phyloP scores from a whole-genome alignment of 2,888 invertebrate genomes.

The Andrena chrysosceles region DNA sequence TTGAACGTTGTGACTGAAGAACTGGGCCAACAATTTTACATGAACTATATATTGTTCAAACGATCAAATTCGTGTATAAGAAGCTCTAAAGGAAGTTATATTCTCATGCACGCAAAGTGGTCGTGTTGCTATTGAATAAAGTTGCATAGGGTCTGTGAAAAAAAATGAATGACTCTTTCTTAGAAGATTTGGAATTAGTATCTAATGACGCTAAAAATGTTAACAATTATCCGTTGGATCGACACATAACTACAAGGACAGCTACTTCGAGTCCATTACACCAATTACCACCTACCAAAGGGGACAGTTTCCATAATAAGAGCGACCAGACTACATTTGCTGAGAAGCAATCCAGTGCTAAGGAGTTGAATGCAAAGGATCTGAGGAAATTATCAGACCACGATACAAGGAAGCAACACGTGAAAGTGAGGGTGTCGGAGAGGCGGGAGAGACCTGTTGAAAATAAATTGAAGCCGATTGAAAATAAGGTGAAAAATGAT shows the following conservation, averaged over 20 bases:
- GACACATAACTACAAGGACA: slow-evolving; percentile 78
- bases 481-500: slow-evolving; percentile 57
- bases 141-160: background rate
- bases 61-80: background rate
- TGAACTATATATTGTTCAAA: background rate
- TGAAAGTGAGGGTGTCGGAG: slow-evolving; percentile 50
- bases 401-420: slow-evolving; percentile 52
- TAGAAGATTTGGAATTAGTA: slow-evolving; percentile 78
- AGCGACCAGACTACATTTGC: background rate
- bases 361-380: slow-evolving; percentile 31
- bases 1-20: background rate
- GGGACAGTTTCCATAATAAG: slow-evolving; percentile 33
- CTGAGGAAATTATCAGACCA: slow-evolving; percentile 51
- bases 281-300: slow-evolving; percentile 10
- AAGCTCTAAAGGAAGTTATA: background rate
- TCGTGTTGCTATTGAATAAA: background rate
- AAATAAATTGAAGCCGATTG: slow-evolving; percentile 56
- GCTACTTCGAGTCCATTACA: slow-evolving; percentile 64
- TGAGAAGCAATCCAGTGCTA: slow-evolving; percentile 20
- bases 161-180: slow-evolving; percentile 80
- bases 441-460: slow-evolving; percentile 56
- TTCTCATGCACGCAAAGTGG: background rate
- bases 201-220: slow-evolving; percentile 60
- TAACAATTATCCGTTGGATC: slow-evolving; percentile 57
- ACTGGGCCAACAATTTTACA: background rate